Percentiles rank a stretch among this genome's conserved stretches.
Conservation (phyloP, 2,113 vertebrate genomes). For the Rana temporaria region DNA sequence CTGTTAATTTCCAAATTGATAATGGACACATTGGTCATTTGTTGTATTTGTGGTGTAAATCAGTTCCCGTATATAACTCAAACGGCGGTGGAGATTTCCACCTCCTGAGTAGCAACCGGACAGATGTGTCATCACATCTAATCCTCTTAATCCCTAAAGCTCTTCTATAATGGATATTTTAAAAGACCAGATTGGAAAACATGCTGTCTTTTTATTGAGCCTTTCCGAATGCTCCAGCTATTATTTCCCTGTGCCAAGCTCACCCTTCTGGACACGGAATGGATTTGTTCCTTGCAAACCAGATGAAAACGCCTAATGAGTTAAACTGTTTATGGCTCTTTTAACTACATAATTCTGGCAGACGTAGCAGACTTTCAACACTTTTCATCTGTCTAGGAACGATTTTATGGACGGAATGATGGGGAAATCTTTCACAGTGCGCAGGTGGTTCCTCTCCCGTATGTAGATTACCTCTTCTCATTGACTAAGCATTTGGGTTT, state of each 20-base stretch:
- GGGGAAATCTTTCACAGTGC: not conserved
- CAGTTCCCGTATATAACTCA: conserved; percentile 63
- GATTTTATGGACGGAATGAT: conserved; percentile 27
- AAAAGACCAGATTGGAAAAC: conserved; percentile 68
- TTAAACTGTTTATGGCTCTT: conserved; percentile 52
- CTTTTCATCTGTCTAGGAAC: conserved; percentile 38
- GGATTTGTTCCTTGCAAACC: conserved; percentile 55
- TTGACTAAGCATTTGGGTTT: not conserved
- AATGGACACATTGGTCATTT: conserved; percentile 59
- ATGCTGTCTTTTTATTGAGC: conserved; percentile 62
- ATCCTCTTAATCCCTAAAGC: conserved; percentile 68
- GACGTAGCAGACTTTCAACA: not conserved
- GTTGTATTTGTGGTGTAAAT: conserved; percentile 55
- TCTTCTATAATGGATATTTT: conserved; percentile 70
- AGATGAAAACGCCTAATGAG: conserved; percentile 50
- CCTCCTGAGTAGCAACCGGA: conserved; percentile 69
- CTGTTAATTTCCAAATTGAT: conserved; percentile 65
- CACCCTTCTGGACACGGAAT: conserved; percentile 30
- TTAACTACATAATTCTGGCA: conserved; percentile 51
- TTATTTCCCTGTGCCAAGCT: conserved; percentile 32
- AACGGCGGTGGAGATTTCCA: conserved; percentile 68
- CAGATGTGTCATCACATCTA: conserved; percentile 70
- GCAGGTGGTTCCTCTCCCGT: not conserved
- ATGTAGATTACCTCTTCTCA: not conserved
- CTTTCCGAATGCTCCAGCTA: conserved; percentile 47